Percentiles rank a stretch among this genome's conserved stretches.
These are phyloP conservation scores for Boloria euphrosyne DNA, from an alignment of 2,888 invertebrate genomes.

Conservation along the genomic window DNA sequence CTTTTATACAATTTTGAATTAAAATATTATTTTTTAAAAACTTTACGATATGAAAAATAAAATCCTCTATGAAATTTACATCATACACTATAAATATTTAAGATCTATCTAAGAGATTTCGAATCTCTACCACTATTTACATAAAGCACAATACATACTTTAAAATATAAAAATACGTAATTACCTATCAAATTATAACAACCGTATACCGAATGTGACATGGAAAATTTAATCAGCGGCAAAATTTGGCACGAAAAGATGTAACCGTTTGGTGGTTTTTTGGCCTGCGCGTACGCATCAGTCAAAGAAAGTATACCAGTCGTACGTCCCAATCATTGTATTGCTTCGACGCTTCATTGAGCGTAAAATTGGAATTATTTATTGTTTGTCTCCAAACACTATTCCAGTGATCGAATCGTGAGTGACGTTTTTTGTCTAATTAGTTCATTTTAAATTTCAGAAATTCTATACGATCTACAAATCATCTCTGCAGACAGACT, in stretches of 20 bases:
- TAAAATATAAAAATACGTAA: neutral
- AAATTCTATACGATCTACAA: conserved; percentile 14
- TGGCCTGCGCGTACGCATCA: conserved; percentile 11
- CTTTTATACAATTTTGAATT: neutral
- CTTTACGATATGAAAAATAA: too few species aligned
- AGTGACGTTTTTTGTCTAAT: conserved; percentile 38
- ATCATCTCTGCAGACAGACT: too few species aligned
- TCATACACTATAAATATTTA: too few species aligned
- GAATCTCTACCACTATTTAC: too few species aligned
- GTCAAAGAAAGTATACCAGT: conserved; percentile 31
- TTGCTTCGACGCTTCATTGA: conserved; percentile 44
- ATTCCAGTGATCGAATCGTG: conserved; percentile 54
- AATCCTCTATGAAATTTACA: too few species aligned
- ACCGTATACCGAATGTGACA: conserved; percentile 6
- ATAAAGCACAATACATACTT: neutral
- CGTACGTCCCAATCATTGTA: conserved; percentile 25
- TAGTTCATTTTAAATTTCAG: conserved; percentile 27
- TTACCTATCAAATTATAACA: conserved; percentile 7
- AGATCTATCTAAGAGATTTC: too few species aligned
- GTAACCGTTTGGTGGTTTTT: conserved; percentile 11
- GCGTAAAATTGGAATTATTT: conserved; percentile 59
- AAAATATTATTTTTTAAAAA: too few species aligned
- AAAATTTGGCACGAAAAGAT: conserved; percentile 7
- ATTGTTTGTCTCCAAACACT: conserved; percentile 53
- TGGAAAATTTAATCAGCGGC: conserved; percentile 13